Conservation (phyloP, 2,888 invertebrate genomes). For the Thecocarcelia acutangulata region DNA sequence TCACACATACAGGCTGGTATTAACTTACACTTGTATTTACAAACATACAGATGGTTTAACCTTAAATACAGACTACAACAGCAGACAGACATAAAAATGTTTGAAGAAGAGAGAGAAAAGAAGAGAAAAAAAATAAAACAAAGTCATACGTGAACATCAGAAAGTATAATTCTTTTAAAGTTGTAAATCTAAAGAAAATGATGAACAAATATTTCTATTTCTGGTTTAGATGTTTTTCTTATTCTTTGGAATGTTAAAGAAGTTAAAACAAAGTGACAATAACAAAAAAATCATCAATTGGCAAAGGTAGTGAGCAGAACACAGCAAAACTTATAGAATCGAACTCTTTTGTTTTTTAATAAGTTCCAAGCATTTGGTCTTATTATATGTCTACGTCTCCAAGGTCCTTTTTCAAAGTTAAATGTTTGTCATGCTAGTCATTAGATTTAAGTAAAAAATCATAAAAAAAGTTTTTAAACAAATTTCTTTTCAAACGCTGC, state of each 20-base stretch:
- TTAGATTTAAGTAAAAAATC: too few relatives aligned
- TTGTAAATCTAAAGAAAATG: constrained; percentile 20
- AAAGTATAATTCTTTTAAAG: constrained; percentile 3
- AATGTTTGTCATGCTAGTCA: too few relatives aligned
- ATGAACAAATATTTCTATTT: constrained; percentile 39
- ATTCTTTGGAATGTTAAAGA: not conserved
- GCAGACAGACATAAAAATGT: constrained; percentile 12
- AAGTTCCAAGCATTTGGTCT: too few relatives aligned
- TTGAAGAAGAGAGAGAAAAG: not conserved
- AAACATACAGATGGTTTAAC: constrained; percentile 11
- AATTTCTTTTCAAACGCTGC: too few relatives aligned
- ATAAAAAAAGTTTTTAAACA: too few relatives aligned
- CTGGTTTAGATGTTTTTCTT: not conserved
- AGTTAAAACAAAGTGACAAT: too few relatives aligned
- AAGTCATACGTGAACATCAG: constrained; percentile 3
- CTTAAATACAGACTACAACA: constrained; percentile 26
- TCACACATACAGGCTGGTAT: not conserved
- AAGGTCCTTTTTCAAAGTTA: too few relatives aligned
- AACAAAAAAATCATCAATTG: too few relatives aligned
- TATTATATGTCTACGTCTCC: too few relatives aligned
- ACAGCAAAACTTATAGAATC: too few relatives aligned
- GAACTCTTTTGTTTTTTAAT: too few relatives aligned
- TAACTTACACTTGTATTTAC: constrained; percentile 7
- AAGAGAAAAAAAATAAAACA: not conserved
- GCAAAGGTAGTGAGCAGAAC: too few relatives aligned